Evolutionary conservation across 2,888 invertebrate genomes (phyloP).

Genomic region (Apocheima hispidaria): DNA sequence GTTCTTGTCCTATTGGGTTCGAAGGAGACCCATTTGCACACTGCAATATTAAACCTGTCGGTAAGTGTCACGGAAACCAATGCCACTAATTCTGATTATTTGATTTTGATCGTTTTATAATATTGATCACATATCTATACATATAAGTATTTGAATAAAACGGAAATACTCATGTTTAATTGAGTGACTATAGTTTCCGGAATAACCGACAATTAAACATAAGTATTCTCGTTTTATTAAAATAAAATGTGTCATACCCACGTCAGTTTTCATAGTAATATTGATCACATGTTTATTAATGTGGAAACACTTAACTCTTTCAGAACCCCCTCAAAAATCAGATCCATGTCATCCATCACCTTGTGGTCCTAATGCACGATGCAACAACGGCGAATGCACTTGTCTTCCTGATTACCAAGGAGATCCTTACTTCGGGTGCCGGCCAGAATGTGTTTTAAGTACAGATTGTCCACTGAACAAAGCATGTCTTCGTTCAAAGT

Average conservation of each 20-base stretch:
- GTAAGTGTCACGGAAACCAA: conserved; percentile 51
- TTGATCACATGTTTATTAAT: background rate
- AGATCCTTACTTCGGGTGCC: conserved; percentile 91
- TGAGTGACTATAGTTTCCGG: no score
- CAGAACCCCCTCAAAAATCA: conserved; percentile 67
- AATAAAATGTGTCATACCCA: background rate
- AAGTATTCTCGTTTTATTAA: no score
- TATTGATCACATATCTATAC: background rate
- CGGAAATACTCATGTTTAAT: no score
- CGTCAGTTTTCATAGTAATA: background rate
- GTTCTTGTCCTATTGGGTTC: conserved; percentile 87
- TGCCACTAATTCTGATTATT: background rate
- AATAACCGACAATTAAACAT: background rate
- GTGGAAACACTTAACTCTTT: conserved; percentile 42
- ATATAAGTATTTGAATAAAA: no score
- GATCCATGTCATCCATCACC: conserved; percentile 92
- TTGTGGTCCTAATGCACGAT: conserved; percentile 92
- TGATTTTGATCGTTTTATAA: background rate
- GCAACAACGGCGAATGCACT: conserved; percentile 90
- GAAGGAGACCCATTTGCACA: conserved; percentile 91
- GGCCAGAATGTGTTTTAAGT: conserved; percentile 93
- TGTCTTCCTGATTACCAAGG: conserved; percentile 92
- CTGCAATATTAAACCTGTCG: conserved; percentile 86
- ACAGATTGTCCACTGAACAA: conserved; percentile 91
- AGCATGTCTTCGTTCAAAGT: conserved; percentile 92